Base-by-base conservation (phyloP, 2,113 vertebrate genomes). In the Arvicanthis niloticus region DNA sequence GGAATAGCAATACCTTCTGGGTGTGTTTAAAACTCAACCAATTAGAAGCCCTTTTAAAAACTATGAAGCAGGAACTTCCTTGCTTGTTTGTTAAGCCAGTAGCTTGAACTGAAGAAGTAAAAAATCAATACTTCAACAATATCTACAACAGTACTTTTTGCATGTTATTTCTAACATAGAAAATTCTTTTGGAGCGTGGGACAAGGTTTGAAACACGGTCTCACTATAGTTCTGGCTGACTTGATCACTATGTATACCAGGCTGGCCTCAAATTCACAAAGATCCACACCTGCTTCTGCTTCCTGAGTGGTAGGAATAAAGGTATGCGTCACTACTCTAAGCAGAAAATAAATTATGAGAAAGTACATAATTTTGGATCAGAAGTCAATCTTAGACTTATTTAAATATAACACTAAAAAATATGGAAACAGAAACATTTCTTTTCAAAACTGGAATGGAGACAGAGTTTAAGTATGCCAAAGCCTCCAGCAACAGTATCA, bases 11-110 rank as follows among this genome's bases (percentile, higher is more conserved):
- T 75, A 75, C 68, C 60, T 73, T 42, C 87, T 86, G 75, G 31
- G 62, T 62, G 29, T 70, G 89, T 87, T 76, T 73, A 82, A 89
- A 42, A 62, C 34, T 89, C 56, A 72, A 62, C 53, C 34, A 96
- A 58, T 67, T 82, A 91, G 75, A 89, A 85, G 53, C 67, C 93
- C 53, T 80, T 88, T 91, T 51, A 58, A 96, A 95, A 93, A 91
- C 88, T 12, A 77, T 34, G 24, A 40, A 77, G 84, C 5, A 94
- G 60, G 24, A 53, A 34, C 48, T 70, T 96, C 42, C 29, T 78
- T 15, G 56, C 21, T 70, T 89, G 42, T 91, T 21, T 77, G 29
- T 7, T 26, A 86, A 67, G 77, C 56, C 3, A 89, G 68, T 56
- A 37, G 56, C 51, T 91, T 91, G 45, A 93, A 93, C 15, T 26